phyloP scores from a whole-genome alignment of 2,113 vertebrate species.

The Boleophthalmus pectinirostris region DNA sequence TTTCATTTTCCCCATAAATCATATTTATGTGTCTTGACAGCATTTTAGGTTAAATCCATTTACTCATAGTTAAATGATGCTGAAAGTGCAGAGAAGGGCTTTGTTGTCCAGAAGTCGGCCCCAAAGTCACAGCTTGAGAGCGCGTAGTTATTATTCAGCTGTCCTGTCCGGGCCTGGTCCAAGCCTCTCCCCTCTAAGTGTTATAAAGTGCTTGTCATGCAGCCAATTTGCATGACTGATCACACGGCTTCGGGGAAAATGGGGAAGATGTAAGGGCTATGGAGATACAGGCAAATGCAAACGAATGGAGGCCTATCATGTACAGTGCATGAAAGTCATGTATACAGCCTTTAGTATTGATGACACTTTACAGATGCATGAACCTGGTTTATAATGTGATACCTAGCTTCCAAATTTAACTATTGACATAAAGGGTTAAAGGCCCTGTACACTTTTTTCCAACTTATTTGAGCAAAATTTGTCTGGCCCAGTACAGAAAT shows the following conservation, averaged over 20 bases:
- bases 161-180: conserved; percentile 23
- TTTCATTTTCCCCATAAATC: conserved; percentile 25
- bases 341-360: background rate
- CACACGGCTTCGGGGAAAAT: conserved; percentile 45
- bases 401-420: too few relatives aligned
- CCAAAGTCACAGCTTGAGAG: conserved; percentile 23
- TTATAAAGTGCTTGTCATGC: conserved; percentile 70
- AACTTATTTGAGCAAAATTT: too few relatives aligned
- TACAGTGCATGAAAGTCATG: background rate
- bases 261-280: conserved; percentile 28
- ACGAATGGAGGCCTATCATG: background rate
- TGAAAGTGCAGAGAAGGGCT: conserved; percentile 21
- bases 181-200: conserved; percentile 48
- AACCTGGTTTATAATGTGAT: background rate
- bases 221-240: conserved; percentile 76
- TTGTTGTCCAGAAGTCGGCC: conserved; percentile 27
- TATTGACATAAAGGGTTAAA: too few relatives aligned
- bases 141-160: conserved; percentile 40
- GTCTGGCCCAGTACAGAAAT: too few relatives aligned
- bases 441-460: too few relatives aligned
- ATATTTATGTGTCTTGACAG: conserved; percentile 19
- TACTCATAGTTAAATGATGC: conserved; percentile 9
- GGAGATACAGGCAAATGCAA: conserved; percentile 5
- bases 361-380: background rate
- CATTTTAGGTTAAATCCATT: conserved; percentile 20